Evolutionary conservation across 2,113 vertebrate species (phyloP).

Genomic region (Labeo rohita): DNA sequence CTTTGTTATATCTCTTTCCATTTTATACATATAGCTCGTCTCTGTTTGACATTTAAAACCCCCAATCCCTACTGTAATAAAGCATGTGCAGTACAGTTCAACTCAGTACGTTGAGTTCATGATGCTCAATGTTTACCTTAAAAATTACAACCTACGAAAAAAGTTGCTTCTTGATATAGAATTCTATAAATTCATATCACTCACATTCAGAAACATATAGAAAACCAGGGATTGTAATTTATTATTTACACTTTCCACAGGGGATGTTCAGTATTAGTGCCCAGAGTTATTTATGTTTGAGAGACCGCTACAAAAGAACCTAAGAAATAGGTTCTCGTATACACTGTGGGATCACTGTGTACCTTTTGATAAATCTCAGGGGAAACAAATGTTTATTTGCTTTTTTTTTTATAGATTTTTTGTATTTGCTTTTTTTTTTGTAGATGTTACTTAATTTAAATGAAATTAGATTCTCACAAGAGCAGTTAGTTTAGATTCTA

Average conservation of each 20-base stretch:
- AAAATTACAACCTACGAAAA: no score
- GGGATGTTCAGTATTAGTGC: background rate
- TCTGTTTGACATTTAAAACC: constrained; percentile 18
- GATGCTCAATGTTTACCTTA: background rate
- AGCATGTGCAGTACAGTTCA: background rate
- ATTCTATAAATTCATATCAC: background rate
- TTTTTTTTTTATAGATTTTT: no score
- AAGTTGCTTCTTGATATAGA: background rate
- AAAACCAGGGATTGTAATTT: background rate
- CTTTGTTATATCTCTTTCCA: constrained; percentile 57
- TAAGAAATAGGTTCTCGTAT: background rate
- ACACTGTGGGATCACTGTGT: background rate
- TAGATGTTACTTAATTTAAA: background rate
- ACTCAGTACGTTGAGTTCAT: background rate
- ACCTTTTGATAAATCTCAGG: background rate
- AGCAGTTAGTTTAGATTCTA: no score
- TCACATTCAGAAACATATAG: background rate
- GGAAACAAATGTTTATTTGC: background rate
- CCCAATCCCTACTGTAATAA: background rate
- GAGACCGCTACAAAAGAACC: background rate
- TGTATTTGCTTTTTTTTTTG: background rate
- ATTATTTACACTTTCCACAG: background rate
- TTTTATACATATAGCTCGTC: constrained; percentile 43
- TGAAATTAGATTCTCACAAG: background rate
- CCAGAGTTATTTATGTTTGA: background rate